These are phyloP conservation scores for Sceloporus undulatus DNA, from an alignment of 2,113 vertebrate species.

Conservation along the genomic window DNA sequence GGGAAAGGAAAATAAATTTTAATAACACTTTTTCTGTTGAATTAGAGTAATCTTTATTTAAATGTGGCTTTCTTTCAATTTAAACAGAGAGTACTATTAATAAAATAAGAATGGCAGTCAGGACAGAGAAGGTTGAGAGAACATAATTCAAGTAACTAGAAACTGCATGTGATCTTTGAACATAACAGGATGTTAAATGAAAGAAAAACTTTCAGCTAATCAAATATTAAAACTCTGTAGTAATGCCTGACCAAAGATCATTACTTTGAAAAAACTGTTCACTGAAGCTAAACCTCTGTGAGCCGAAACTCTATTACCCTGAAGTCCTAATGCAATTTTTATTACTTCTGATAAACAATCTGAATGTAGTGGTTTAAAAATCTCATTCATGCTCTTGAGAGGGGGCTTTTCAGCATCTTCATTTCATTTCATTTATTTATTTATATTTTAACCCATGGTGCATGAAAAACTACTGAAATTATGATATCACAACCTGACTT, in stretches of 20 bases:
- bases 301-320: conserved; percentile 17
- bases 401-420: background rate
- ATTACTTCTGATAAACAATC: background rate
- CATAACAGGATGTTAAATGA: conserved; percentile 24
- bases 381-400: conserved; percentile 10
- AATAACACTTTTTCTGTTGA: background rate
- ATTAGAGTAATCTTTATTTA: background rate
- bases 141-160: conserved; percentile 1
- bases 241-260: conserved; percentile 23
- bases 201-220: conserved; percentile 24
- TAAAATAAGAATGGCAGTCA: conserved; percentile 1
- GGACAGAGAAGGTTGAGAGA: background rate
- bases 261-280: conserved; percentile 7
- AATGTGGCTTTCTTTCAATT: conserved; percentile 14
- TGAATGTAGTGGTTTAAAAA: background rate
- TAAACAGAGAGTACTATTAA: conserved; percentile 4
- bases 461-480: background rate
- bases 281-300: background rate
- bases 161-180: background rate
- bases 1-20: background rate
- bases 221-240: background rate
- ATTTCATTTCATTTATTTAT: background rate
- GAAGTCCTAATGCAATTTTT: conserved; percentile 45
- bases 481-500: background rate
- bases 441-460: background rate